Evolutionary conservation across 2,797 vertebrate species (phyloP), one percentile per base, ranked within the genome.

Genomic region (Characodon lateralis): DNA sequence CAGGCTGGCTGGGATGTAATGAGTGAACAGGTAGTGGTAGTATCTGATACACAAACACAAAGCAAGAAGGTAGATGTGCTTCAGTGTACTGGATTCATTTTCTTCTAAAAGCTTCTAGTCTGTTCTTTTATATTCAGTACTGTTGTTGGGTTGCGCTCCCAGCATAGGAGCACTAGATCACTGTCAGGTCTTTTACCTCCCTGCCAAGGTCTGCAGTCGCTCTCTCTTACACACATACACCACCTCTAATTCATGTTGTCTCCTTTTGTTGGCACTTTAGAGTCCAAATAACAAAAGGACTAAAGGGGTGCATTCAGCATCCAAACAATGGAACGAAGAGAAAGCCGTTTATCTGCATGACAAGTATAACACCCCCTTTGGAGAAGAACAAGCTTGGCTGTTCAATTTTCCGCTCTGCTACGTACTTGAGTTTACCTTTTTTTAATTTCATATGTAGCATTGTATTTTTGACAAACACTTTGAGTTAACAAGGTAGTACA

Each of bases 21-120:
- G 79, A 0, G 94, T 97, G 93, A 97, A 98, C 87, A 98, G 94
- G 90, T 92, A 96, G 92, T 98, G 97, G 78, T 98, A 98, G 81
- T 97, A 98, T 84, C 97, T 98, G 92, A 26, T n/a, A 22, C 63
- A 66, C 35, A 1, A 55, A 77, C 16, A 71, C 6, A 78, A 13
- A 80, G 20, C 5, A 35, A 22, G 70, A 55, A 35, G 22, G 65
- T 12, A 70, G 68, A 69, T 9, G 14, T 72, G 63, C 39, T 48
- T 59, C 63, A 74, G 59, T 35, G 22, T 68, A 46, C 65, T 68
- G 74, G 43, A 12, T 84, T 48, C 66, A 7, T 39, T 59, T 50
- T 20, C 28, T 50, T 20, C 28, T n/a, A 76, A 69, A 72, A 74
- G 53, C 59, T 48, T 43, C 73, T 28, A 35, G 50, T 79, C 24